These are phyloP conservation scores for Gavialis gangeticus DNA, from an alignment of 2,113 vertebrate species.

Conservation along the genomic window DNA sequence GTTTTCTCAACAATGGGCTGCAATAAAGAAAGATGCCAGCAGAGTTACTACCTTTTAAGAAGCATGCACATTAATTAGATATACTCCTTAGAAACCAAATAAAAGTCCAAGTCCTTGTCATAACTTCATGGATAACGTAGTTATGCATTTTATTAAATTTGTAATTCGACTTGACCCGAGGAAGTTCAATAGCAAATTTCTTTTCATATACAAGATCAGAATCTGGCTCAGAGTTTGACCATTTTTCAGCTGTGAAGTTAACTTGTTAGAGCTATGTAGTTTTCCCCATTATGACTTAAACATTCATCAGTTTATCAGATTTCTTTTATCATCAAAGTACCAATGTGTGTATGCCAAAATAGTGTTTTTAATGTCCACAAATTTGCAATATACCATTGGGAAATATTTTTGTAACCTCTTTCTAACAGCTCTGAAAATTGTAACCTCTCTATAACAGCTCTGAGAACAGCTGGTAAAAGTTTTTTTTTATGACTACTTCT, in stretches of 20 bases:
- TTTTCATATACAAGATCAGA: not conserved
- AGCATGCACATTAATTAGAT: fast-evolving
- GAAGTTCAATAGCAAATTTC: not conserved
- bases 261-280: not conserved
- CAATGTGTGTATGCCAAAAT: not conserved
- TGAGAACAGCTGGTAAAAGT: not conserved
- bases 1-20: not conserved
- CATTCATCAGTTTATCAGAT: not conserved
- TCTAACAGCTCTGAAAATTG: not conserved
- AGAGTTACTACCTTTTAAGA: not conserved
- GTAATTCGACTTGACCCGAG: not conserved
- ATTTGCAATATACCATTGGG: not conserved
- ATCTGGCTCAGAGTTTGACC: not conserved
- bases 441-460: not conserved
- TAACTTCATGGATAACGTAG: not conserved
- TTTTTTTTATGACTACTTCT: not conserved
- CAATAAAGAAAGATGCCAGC: not conserved
- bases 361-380: not conserved
- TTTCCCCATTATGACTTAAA: not conserved
- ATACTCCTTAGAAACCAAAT: not conserved
- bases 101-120: not conserved
- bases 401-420: not conserved
- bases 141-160: not conserved
- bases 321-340: not conserved
- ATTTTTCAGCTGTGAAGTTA: not conserved